phyloP scores from a whole-genome alignment of 2,113 vertebrate genomes.

The Platichthys flesus region DNA sequence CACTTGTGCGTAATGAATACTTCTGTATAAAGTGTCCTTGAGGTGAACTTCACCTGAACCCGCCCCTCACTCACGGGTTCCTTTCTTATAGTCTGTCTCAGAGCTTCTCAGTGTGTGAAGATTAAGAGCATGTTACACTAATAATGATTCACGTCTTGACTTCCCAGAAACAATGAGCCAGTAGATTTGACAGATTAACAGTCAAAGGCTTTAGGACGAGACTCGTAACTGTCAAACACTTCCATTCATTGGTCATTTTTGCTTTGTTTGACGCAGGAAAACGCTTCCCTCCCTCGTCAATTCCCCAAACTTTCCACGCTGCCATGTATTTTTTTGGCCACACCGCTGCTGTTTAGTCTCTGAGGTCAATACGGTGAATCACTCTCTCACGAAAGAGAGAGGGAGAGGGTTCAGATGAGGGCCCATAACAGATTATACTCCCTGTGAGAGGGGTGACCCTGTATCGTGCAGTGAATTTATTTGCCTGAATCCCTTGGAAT shows the following conservation, averaged over 20 bases:
- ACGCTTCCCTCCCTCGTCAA: conserved; percentile 26
- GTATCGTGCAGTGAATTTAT: conserved; percentile 54
- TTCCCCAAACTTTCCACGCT: conserved; percentile 42
- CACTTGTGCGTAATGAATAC: too few species aligned
- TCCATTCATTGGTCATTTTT: not conserved
- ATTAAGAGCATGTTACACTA: conserved; percentile 7
- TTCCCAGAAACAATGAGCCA: conserved; percentile 37
- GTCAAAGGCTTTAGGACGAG: conserved; percentile 14
- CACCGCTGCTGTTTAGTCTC: conserved; percentile 54
- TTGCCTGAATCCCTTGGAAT: conserved; percentile 56
- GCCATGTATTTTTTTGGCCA: conserved; percentile 46
- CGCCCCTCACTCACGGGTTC: conserved; percentile 1
- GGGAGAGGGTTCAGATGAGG: conserved; percentile 61
- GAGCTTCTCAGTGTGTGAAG: conserved; percentile 4
- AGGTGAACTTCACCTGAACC: conserved; percentile 48
- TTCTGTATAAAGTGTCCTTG: conserved; percentile 47
- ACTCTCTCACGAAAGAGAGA: conserved; percentile 57
- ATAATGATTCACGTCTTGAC: conserved; percentile 38
- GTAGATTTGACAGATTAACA: conserved; percentile 23
- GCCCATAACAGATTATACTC: conserved; percentile 62
- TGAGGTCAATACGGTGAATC: conserved; percentile 64
- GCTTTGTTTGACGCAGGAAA: conserved; percentile 31
- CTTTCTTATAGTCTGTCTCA: conserved; percentile 26
- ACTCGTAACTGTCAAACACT: too few species aligned
- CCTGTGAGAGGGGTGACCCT: conserved; percentile 61